Evolutionary conservation across 2,113 vertebrate species (phyloP), one percentile per base, ranked within the genome.

Genomic region (Aegotheles bennettii): DNA sequence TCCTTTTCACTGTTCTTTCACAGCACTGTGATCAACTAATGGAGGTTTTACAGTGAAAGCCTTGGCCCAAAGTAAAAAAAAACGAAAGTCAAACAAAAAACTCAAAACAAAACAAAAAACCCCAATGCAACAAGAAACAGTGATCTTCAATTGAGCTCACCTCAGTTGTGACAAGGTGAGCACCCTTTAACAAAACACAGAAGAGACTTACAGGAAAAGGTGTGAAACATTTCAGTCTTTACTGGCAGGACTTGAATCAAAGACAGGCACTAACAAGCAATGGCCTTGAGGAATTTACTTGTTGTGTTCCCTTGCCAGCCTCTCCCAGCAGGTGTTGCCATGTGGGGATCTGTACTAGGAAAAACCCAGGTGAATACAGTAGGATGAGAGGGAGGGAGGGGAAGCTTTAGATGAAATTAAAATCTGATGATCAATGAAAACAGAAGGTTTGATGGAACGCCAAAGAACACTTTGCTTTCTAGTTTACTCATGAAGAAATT

Each of bases 201-300:
- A 63, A 76, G 74, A 89, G 61, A 68, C 92, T 98, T 97, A 97
- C 51, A 96, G 97, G 97, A 98, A 96, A 96, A 96, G 95, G 93
- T 88, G 94, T 86, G 96, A 97, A 95, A 83, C 29, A 83, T 47
- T 94, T 83, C 85, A 86, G 67, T 89, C 93, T 96, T 91, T 96
- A 79, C 84, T 96, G 97, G 97, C 97, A 97, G 67, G 90, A 97
- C 97, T 97, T 95, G 87, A 98, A 98, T 97, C 96, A 94, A 83
- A 80, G 94, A 96, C 98, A 98, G 94, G 97, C 94, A 97, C 87
- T 67, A 97, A 97, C 98, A 98, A 84, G 98, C 87, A 69, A 87
- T 54, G 78, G 97, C 95, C 97, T 94, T 68, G 68, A 97, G 96
- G 96, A 97, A 97, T 91, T 95, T 93, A 73, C 89, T 90, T 79